Percentiles rank a stretch among this genome's conserved stretches.
Evolutionary conservation across 2,113 vertebrate genomes (phyloP).

Genomic region (Rhinoptilus africanus): DNA sequence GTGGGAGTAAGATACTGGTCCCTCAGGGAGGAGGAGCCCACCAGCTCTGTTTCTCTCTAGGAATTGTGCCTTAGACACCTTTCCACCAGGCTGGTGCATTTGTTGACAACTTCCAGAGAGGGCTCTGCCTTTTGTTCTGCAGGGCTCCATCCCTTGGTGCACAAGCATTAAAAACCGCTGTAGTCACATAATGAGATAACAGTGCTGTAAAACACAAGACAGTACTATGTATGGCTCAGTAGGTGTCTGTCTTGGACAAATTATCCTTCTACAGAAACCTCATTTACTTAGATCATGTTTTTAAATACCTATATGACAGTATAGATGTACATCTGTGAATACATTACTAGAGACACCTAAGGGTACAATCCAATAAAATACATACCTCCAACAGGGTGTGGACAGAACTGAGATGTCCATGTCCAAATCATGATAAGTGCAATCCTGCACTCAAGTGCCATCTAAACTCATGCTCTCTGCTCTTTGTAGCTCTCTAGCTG

Average conservation of each 20-base stretch:
- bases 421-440: fast-evolving
- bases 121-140: not conserved
- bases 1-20: fast-evolving
- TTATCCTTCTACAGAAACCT: not conserved
- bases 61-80: not conserved
- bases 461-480: not conserved
- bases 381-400: fast-evolving
- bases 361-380: too few species aligned
- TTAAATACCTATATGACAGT: fast-evolving
- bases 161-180: fast-evolving
- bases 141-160: not conserved
- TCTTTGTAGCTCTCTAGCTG: not conserved
- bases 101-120: not conserved
- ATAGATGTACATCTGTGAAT: fast-evolving
- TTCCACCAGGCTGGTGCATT: fast-evolving
- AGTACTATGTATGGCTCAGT: not conserved
- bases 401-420: not conserved
- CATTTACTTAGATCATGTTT: not conserved
- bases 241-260: not conserved
- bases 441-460: fast-evolving
- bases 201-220: not conserved
- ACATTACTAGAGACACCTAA: not conserved
- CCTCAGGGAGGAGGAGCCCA: not conserved
- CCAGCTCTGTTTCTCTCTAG: not conserved
- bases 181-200: fast-evolving